Percentiles rank a stretch among this genome's conserved stretches.
phyloP scores from a whole-genome alignment of 2,888 invertebrate species.

The Drosophila niveifrons region DNA sequence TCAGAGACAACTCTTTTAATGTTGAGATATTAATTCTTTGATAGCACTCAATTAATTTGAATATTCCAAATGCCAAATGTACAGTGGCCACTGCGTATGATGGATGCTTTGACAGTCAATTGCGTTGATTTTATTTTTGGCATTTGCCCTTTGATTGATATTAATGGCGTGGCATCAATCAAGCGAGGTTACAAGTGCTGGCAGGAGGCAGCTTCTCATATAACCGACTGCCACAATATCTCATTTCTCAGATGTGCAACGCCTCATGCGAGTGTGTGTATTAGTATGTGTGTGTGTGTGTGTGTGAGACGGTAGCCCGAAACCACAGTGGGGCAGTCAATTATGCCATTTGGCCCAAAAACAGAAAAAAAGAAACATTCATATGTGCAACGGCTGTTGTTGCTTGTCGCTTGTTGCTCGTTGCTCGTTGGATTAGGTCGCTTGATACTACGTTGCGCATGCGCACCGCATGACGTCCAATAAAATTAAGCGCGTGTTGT shows the following conservation, averaged over 20 bases:
- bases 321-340: constrained; percentile 65
- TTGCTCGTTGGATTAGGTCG: constrained; percentile 27
- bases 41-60: neutral
- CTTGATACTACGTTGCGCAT: constrained; percentile 66
- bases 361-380: constrained; percentile 6
- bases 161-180: constrained; percentile 73
- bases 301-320: constrained; percentile 46
- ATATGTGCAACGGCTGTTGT: constrained; percentile 40
- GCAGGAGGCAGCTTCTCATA: constrained; percentile 21
- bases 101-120: neutral
- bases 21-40: neutral
- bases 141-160: constrained; percentile 62
- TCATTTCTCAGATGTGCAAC: constrained; percentile 44
- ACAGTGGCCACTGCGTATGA: constrained; percentile 3
- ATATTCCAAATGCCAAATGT: neutral
- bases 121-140: constrained; percentile 35
- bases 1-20: neutral
- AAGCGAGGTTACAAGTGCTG: constrained; percentile 23
- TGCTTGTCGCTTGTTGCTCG: constrained; percentile 41
- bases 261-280: constrained; percentile 8
- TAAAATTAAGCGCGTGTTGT: constrained; percentile 78
- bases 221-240: constrained; percentile 29
- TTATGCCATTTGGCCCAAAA: constrained; percentile 78
- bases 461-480: constrained; percentile 77
- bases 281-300: neutral